Evolutionary conservation across 2,888 invertebrate genomes (phyloP).

Genomic region (Scotopteryx bipunctaria): DNA sequence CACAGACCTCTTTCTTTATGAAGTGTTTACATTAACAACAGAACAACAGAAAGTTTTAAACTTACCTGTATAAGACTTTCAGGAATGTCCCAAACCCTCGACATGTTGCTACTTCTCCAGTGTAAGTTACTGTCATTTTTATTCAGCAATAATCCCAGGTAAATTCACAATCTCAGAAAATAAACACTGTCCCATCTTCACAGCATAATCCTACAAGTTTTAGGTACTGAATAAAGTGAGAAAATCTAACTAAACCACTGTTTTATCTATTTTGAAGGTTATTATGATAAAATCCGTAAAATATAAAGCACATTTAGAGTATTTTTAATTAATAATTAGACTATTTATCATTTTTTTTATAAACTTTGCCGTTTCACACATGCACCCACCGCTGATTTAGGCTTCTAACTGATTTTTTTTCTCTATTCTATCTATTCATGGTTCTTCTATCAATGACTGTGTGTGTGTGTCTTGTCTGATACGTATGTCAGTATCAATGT

Average conservation of each 20-base stretch:
- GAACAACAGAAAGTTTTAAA: background rate
- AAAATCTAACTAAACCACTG: background rate
- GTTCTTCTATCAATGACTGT: too few relatives aligned
- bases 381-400: too few relatives aligned
- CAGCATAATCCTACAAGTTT: background rate
- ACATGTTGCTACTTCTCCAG: slow-evolving; percentile 93
- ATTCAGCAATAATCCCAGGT: background rate
- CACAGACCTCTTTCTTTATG: background rate
- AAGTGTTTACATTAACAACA: background rate
- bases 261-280: background rate
- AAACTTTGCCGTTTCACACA: too few relatives aligned
- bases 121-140: slow-evolving; percentile 93
- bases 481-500: too few relatives aligned
- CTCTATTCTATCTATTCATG: too few relatives aligned
- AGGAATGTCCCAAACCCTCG: slow-evolving; percentile 94
- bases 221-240: background rate
- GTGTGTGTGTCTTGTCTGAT: too few relatives aligned
- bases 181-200: slow-evolving; percentile 1
- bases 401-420: too few relatives aligned
- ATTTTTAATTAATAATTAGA: background rate
- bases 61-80: slow-evolving; percentile 91
- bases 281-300: background rate
- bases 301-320: background rate
- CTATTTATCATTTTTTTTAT: too few relatives aligned
- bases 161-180: background rate